A percentile compares a stretch with the other conserved stretches of the same genome.
phyloP scores from a whole-genome alignment of 1,140 invertebrate genomes.

The Leptoteleia sp. region DNA sequence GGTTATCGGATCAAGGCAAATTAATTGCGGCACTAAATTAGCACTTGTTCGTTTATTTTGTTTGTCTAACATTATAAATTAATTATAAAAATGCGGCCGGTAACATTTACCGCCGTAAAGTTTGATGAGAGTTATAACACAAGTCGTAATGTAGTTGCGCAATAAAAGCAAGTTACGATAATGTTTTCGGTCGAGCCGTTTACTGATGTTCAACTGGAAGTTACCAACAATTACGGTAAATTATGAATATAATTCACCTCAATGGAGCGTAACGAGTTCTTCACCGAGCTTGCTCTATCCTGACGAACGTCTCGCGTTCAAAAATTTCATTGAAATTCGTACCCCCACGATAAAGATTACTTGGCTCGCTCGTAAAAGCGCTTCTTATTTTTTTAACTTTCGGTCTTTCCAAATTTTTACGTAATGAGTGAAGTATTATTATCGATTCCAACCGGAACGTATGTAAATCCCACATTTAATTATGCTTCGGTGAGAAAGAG shows the following conservation, averaged over 20 bases:
- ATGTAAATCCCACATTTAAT: conserved; percentile 60
- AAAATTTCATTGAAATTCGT: conserved; percentile 12
- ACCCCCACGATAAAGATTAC: conserved; percentile 33
- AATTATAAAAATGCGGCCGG: conserved; percentile 46
- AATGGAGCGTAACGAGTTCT: conserved; percentile 23
- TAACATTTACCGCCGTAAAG: conserved; percentile 31
- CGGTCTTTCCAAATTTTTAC: conserved; percentile 30
- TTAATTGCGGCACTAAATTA: conserved; percentile 18
- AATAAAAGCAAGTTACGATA: conserved; percentile 56
- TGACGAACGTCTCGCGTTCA: background rate
- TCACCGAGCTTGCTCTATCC: conserved; percentile 11
- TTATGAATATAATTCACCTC: conserved; percentile 52
- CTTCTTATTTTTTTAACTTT: background rate
- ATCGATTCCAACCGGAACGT: background rate
- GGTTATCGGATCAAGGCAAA: background rate
- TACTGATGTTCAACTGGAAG: conserved; percentile 50
- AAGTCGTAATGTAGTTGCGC: conserved; percentile 51
- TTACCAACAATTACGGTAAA: conserved; percentile 55
- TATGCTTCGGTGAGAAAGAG: conserved; percentile 22
- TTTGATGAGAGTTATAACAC: conserved; percentile 43
- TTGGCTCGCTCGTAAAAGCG: conserved; percentile 13
- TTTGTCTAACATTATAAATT: conserved; percentile 35
- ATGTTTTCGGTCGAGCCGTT: conserved; percentile 50
- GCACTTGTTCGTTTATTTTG: conserved; percentile 20
- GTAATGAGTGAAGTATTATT: conserved; percentile 57